Evolutionary conservation across 1,140 invertebrate species (phyloP).

Genomic region (Listronotus bonariensis): DNA sequence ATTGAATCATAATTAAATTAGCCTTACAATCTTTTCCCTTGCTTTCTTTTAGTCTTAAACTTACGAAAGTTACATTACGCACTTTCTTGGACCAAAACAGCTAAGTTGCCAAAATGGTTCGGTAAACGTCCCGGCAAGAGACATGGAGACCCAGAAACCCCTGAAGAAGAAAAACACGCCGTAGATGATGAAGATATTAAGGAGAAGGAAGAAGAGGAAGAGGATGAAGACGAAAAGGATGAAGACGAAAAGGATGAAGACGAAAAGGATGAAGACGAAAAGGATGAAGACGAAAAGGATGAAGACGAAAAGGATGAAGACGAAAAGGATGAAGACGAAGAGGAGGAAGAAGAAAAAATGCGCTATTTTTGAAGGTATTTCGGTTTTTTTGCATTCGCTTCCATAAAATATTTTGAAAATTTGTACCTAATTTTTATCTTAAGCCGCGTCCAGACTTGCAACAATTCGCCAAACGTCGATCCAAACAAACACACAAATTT

Average conservation of each 20-base stretch:
- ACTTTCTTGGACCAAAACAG: constrained; percentile 58
- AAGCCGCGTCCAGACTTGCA: too few relatives aligned
- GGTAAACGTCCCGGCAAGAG: constrained; percentile 91
- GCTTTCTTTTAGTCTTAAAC: constrained; percentile 17
- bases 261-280: too few relatives aligned
- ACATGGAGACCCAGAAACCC: constrained; percentile 82
- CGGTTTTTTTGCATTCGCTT: too few relatives aligned
- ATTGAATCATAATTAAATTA: background rate
- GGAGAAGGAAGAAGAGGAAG: constrained; percentile 75
- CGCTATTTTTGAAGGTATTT: constrained; percentile 4
- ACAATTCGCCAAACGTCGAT: too few relatives aligned
- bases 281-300: too few relatives aligned
- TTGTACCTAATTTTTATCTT: too few relatives aligned
- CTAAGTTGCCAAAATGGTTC: constrained; percentile 92
- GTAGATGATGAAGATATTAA: constrained; percentile 72
- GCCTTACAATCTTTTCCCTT: background rate
- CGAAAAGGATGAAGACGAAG: constrained; percentile 70
- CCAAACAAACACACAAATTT: too few relatives aligned
- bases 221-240: too few relatives aligned
- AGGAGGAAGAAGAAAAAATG: constrained; percentile 67
- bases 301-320: constrained; percentile 67
- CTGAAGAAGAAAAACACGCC: constrained; percentile 81
- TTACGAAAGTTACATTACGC: constrained; percentile 35
- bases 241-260: too few relatives aligned
- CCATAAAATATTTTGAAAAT: too few relatives aligned